phyloP scores from a whole-genome alignment of 2,888 invertebrate species.

The Scaptodrosophila latifasciaeformis region DNA sequence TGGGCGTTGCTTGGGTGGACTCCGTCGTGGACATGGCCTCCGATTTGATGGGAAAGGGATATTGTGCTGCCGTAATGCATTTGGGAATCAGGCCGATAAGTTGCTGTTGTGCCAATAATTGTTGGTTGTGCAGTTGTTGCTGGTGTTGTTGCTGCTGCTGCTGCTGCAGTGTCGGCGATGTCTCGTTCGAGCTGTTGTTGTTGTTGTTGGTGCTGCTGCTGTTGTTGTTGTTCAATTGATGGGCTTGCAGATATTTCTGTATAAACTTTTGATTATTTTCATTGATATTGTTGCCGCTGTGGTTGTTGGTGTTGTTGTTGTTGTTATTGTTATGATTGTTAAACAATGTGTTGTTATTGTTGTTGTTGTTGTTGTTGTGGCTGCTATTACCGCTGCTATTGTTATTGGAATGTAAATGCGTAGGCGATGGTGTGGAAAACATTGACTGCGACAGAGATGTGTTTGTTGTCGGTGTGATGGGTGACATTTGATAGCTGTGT shows the following conservation, averaged over 20 bases:
- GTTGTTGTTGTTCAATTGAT: slow-evolving; percentile 46
- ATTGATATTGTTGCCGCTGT: slow-evolving; percentile 50
- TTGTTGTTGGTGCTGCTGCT: slow-evolving; percentile 39
- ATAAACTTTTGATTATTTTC: slow-evolving; percentile 67
- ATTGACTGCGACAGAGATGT: slow-evolving; percentile 51
- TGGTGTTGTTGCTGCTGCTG: slow-evolving; percentile 47
- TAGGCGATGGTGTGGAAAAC: slow-evolving; percentile 67
- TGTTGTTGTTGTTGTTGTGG: slow-evolving; percentile 52
- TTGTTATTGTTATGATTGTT: slow-evolving; percentile 43
- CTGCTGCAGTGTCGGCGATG: slow-evolving; percentile 10
- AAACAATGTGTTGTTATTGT: slow-evolving; percentile 57
- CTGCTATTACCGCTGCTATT: slow-evolving; percentile 52
- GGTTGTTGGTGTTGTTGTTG: slow-evolving; percentile 48
- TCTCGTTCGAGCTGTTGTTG: slow-evolving; percentile 40
- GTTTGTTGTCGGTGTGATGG: slow-evolving; percentile 45
- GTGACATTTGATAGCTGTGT: slow-evolving; percentile 59
- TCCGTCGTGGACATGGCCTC: slow-evolving; percentile 29
- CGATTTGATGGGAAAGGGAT: slow-evolving; percentile 43
- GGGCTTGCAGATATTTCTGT: slow-evolving; percentile 71
- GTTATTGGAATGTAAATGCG: slow-evolving; percentile 49
- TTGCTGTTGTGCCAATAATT: slow-evolving; percentile 56
- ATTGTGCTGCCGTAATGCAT: slow-evolving; percentile 48
- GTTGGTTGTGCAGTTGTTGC: slow-evolving; percentile 42
- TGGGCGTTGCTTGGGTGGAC: slow-evolving; percentile 28
- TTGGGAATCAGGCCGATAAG: slow-evolving; percentile 61